These are phyloP conservation scores for Lepidocolaptes lacrymiger DNA, from an alignment of 2,797 vertebrate species.

Conservation along the genomic window DNA sequence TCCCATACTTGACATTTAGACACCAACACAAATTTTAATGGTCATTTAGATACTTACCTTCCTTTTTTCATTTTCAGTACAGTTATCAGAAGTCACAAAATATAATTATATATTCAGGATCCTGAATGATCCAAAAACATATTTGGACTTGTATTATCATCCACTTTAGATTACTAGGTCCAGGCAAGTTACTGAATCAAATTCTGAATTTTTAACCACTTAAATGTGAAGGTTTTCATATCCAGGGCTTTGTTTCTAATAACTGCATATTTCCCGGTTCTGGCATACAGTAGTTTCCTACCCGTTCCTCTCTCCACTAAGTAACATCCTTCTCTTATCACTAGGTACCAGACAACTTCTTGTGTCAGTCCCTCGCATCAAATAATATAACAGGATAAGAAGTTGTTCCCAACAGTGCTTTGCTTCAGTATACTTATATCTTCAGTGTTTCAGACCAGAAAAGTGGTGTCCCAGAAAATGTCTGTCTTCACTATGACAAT, in stretches of 20 bases:
- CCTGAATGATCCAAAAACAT: not conserved
- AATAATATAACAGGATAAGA: not conserved
- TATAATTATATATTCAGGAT: not conserved
- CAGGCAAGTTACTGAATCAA: not conserved
- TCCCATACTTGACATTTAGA: not conserved
- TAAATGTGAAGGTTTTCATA: not conserved
- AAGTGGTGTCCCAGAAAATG: not conserved
- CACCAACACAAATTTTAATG: not conserved
- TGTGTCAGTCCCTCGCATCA: not conserved
- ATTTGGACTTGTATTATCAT: not conserved
- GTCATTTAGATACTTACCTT: not conserved
- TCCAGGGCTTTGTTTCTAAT: not conserved
- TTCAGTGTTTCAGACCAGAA: not conserved
- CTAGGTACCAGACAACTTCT: not conserved
- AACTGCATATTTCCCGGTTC: not conserved
- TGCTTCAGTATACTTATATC: not conserved
- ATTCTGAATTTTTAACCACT: not conserved
- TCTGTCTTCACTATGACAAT: not conserved
- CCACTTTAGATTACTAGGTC: not conserved
- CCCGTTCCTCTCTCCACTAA: not conserved
- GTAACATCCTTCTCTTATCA: not conserved
- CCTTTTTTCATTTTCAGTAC: not conserved
- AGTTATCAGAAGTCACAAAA: not conserved
- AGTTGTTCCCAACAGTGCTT: not conserved
- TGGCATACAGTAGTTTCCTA: not conserved